phyloP scores from a whole-genome alignment of 2,113 vertebrate genomes.

The Microcebus jonahi region DNA sequence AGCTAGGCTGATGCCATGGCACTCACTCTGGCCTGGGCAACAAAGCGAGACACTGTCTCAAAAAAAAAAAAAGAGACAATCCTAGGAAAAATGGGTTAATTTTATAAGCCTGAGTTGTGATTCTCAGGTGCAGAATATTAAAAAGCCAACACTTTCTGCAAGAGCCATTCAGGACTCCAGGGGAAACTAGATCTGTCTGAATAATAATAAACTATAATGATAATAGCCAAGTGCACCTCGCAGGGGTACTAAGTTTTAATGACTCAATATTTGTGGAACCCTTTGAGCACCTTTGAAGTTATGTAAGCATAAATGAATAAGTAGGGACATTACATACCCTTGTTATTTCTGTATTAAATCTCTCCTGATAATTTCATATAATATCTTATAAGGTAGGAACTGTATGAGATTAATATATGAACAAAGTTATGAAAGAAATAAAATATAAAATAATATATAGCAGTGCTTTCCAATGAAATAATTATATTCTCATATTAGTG shows the following conservation, averaged over 20 bases:
- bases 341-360: constrained; percentile 68
- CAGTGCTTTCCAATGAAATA: constrained; percentile 52
- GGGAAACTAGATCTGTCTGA: constrained; percentile 62
- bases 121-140: constrained; percentile 56
- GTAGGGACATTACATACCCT: constrained; percentile 42
- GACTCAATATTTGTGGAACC: constrained; percentile 63
- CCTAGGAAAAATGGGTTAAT: constrained; percentile 64
- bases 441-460: constrained; percentile 57
- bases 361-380: constrained; percentile 54
- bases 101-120: constrained; percentile 58
- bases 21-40: too few relatives aligned
- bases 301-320: constrained; percentile 67
- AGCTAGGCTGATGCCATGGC: too few relatives aligned
- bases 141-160: constrained; percentile 59
- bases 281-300: constrained; percentile 55
- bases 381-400: background rate
- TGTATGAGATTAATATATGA: constrained; percentile 39
- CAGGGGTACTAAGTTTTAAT: constrained; percentile 68
- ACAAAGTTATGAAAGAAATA: constrained; percentile 61
- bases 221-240: constrained; percentile 62
- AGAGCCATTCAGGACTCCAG: constrained; percentile 47
- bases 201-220: constrained; percentile 67
- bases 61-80: background rate
- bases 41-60: too few relatives aligned
- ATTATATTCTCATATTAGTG: constrained; percentile 44